Conservation (phyloP, 2,888 invertebrate species). For the Ornithoptera alexandrae region DNA sequence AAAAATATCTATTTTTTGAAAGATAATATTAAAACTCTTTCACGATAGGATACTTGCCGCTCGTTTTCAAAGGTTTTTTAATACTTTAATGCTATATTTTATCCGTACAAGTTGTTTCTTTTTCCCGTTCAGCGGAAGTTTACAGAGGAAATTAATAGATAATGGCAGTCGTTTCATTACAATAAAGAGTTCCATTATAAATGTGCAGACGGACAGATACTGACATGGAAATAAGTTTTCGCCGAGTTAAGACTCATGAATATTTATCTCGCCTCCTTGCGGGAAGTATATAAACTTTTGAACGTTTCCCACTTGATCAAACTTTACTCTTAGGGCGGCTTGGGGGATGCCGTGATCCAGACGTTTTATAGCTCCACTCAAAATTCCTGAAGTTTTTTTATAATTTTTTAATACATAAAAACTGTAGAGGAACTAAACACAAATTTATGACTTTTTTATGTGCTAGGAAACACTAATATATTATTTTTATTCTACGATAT, state of each 20-base stretch:
- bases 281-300: constrained; percentile 67
- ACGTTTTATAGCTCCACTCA: constrained; percentile 28
- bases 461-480: background rate
- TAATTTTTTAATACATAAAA: constrained; percentile 7
- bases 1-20: no score
- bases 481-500: no score
- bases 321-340: constrained; percentile 65
- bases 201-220: constrained; percentile 70
- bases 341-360: constrained; percentile 37
- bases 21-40: no score
- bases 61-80: no score
- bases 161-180: constrained; percentile 27
- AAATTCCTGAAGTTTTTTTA: constrained; percentile 19
- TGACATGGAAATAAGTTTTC: constrained; percentile 75
- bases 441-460: background rate
- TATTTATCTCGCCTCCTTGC: constrained; percentile 72
- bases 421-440: background rate
- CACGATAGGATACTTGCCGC: no score
- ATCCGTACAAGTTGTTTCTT: no score
- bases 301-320: constrained; percentile 76
- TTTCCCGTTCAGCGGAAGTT: background rate
- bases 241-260: constrained; percentile 73
- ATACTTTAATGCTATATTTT: no score
- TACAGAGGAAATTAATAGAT: constrained; percentile 10
- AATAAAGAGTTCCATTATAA: constrained; percentile 52